Conservation (phyloP, 2,113 vertebrate genomes). For the Scopus umbretta region DNA sequence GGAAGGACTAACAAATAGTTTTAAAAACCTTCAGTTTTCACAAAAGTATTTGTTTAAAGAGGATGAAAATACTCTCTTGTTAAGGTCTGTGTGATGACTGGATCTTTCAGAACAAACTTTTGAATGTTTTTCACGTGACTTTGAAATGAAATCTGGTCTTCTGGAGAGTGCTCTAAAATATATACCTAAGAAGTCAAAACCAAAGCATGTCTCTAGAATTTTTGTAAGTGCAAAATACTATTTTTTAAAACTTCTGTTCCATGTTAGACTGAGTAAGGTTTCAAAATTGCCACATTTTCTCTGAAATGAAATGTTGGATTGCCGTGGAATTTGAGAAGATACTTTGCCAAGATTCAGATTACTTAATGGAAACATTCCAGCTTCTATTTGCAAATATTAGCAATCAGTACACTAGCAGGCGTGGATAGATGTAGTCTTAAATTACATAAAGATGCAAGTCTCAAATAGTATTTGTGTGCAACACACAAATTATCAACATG, state of each 20-base stretch:
- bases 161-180: neutral
- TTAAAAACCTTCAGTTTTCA: neutral
- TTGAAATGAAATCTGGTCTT: neutral
- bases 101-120: neutral
- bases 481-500: neutral
- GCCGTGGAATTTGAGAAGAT: neutral
- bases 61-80: neutral
- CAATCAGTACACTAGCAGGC: neutral
- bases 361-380: slow-evolving; percentile 3
- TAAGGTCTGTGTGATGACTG: neutral
- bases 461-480: neutral
- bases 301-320: neutral
- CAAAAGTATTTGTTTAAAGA: neutral
- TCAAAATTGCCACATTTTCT: neutral
- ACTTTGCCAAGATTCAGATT: neutral
- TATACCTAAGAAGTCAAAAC: neutral
- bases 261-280: neutral
- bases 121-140: neutral
- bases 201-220: neutral
- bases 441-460: neutral
- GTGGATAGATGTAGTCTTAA: neutral
- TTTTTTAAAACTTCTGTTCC: neutral
- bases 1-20: neutral
- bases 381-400: slow-evolving; percentile 2
- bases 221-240: neutral